These are phyloP conservation scores for Leptodactylus fallax DNA, from an alignment of 2,797 vertebrate species.

Conservation along the genomic window DNA sequence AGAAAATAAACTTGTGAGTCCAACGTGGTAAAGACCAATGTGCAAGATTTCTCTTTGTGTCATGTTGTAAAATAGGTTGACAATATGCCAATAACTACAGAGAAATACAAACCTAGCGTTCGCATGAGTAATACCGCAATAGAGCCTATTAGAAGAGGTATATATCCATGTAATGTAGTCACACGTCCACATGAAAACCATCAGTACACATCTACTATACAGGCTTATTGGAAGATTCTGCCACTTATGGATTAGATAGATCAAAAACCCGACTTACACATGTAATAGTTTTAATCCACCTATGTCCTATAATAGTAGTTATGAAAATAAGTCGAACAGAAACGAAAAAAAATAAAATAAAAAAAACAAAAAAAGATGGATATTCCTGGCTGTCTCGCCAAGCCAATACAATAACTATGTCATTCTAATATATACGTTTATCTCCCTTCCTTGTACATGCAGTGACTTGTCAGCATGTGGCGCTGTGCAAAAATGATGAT, in stretches of 20 bases:
- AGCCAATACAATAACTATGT: background rate
- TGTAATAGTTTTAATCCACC: no score
- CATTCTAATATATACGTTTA: background rate
- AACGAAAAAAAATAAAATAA: background rate
- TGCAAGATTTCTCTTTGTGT: background rate
- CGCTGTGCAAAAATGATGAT: slow-evolving; percentile 27
- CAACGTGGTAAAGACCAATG: background rate
- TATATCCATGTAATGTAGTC: background rate
- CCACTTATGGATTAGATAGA: no score
- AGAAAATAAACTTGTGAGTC: background rate
- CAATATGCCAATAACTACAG: background rate
- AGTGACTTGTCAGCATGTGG: background rate
- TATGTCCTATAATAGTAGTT: background rate
- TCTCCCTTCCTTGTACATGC: background rate
- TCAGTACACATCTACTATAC: no score
- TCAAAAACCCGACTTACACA: no score
- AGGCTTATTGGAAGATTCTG: no score
- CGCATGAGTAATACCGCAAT: background rate
- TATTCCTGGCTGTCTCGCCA: background rate
- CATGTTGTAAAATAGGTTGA: background rate
- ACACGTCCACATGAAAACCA: background rate
- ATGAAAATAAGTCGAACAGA: background rate
- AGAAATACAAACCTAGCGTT: background rate
- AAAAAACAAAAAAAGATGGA: background rate
- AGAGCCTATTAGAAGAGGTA: background rate